Evolutionary conservation across 2,113 vertebrate species (phyloP).

Genomic region (Amphiprion ocellaris): DNA sequence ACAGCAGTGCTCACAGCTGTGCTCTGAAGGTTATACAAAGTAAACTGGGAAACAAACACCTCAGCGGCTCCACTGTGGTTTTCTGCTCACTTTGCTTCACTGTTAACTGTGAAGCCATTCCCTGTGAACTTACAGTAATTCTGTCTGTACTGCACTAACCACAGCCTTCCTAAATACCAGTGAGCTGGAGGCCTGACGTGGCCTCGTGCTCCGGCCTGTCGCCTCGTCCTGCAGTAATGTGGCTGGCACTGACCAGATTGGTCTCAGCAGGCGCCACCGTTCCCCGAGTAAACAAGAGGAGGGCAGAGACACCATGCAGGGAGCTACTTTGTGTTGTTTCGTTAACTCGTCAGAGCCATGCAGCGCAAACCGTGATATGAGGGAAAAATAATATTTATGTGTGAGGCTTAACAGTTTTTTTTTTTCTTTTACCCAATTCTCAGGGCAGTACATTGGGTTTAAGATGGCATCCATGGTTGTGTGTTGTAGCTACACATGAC

Average conservation of each 20-base stretch:
- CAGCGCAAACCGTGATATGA: background rate
- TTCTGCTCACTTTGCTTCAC: constrained; percentile 6
- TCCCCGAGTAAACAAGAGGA: constrained; percentile 47
- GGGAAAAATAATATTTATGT: background rate
- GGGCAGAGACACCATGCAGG: constrained; percentile 32
- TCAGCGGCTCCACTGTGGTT: constrained; percentile 32
- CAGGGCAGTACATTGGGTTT: background rate
- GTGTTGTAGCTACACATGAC: background rate
- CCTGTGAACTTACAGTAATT: constrained; percentile 29
- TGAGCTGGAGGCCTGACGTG: constrained; percentile 35
- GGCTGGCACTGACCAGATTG: constrained; percentile 51
- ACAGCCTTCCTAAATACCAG: constrained; percentile 46
- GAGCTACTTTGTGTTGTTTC: constrained; percentile 46
- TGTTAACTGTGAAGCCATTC: constrained; percentile 23
- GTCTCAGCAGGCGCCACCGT: constrained; percentile 61
- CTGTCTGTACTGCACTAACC: constrained; percentile 32
- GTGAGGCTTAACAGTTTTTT: background rate
- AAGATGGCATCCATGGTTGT: background rate
- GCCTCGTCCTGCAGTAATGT: constrained; percentile 39
- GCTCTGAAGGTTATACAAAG: background rate
- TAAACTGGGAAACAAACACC: background rate
- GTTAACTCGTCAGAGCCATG: constrained; percentile 9
- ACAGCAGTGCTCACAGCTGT: too few relatives aligned
- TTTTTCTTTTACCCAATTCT: background rate
- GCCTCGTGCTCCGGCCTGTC: constrained; percentile 33